Evolutionary conservation across 2,797 vertebrate genomes (phyloP).

Genomic region (Cephalopachus bancanus): DNA sequence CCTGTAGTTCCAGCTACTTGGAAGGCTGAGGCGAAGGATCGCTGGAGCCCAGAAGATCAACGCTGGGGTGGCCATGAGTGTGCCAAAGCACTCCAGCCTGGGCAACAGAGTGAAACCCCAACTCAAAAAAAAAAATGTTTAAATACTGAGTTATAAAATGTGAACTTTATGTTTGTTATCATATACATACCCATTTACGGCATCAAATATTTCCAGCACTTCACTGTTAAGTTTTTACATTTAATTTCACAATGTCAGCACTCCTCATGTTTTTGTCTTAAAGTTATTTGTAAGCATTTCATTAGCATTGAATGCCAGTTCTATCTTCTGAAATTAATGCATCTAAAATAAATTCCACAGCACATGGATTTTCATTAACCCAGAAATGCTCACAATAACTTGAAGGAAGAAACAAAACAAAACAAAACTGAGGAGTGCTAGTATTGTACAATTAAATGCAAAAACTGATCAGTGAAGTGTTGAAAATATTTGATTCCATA

Average conservation of each 20-base stretch:
- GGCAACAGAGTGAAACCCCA: too few species aligned
- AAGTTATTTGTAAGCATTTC: not conserved
- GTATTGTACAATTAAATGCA: too few species aligned
- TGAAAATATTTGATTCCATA: too few species aligned
- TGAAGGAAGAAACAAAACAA: too few species aligned
- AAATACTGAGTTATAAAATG: not conserved
- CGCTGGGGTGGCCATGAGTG: too few species aligned
- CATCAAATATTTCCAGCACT: not conserved
- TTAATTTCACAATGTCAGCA: not conserved
- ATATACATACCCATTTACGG: not conserved
- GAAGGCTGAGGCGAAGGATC: too few species aligned
- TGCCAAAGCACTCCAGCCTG: too few species aligned
- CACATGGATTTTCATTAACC: not conserved
- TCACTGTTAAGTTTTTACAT: not conserved
- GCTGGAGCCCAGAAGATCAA: too few species aligned
- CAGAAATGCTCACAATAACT: not conserved
- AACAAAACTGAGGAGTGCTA: too few species aligned
- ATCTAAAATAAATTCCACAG: not conserved
- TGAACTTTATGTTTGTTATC: not conserved
- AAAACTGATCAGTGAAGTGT: too few species aligned
- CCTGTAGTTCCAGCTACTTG: too few species aligned
- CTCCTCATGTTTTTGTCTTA: not conserved
- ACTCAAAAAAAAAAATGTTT: too few species aligned
- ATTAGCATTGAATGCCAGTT: not conserved
- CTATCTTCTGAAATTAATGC: not conserved